These are phyloP conservation scores for Drosophila borborema DNA, from an alignment of 2,888 invertebrate species.

Conservation along the genomic window DNA sequence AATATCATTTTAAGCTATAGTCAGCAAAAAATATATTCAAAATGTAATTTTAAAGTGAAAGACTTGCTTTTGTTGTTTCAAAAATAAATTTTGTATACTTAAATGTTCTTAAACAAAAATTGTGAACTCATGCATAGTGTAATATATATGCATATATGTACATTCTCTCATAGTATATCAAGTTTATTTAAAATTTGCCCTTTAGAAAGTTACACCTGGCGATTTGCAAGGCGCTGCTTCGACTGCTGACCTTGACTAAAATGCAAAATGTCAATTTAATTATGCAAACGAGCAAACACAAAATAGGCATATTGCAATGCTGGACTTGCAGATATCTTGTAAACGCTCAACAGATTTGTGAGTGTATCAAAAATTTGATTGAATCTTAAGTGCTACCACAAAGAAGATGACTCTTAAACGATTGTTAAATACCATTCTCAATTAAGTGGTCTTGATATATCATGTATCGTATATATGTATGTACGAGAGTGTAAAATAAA, in stretches of 20 bases:
- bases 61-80: not conserved
- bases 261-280: constrained; percentile 46
- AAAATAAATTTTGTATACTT: not conserved
- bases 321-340: constrained; percentile 1
- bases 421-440: no score
- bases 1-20: not conserved
- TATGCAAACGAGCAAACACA: constrained; percentile 11
- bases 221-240: constrained; percentile 6
- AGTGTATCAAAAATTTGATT: not conserved
- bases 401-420: no score
- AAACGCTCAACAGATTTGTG: not conserved
- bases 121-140: not conserved
- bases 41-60: not conserved
- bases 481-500: no score
- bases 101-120: not conserved
- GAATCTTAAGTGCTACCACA: not conserved
- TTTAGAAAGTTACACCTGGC: not conserved
- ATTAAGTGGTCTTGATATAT: no score
- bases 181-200: not conserved
- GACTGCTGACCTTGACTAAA: constrained; percentile 31
- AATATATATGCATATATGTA: not conserved
- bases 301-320: not conserved
- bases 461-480: no score
- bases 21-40: no score
- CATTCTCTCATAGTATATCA: not conserved